Evolutionary conservation across 2,888 invertebrate genomes (phyloP).

Genomic region (Nomada lathburiana): DNA sequence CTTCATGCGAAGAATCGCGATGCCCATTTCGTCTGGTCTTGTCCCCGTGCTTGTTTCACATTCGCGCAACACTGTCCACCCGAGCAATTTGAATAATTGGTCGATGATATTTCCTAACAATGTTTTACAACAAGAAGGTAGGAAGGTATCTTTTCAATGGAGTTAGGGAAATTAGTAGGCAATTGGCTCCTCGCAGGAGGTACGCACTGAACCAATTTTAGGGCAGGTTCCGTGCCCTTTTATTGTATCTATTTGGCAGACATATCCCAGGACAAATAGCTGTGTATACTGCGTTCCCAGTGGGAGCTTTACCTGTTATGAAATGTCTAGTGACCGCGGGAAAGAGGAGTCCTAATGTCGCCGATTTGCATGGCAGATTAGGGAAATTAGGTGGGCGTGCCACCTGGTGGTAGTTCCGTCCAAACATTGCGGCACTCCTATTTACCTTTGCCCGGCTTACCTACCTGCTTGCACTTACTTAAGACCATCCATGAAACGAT

Average conservation of each 20-base stretch:
- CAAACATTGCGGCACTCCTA: conserved; percentile 71
- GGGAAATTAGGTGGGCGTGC: conserved; percentile 76
- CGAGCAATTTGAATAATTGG: conserved; percentile 31
- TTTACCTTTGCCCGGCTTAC: conserved; percentile 57
- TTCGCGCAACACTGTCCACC: neutral
- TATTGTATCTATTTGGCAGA: conserved; percentile 12
- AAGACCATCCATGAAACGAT: conserved; percentile 54
- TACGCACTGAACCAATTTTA: conserved; percentile 2
- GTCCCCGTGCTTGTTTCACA: conserved; percentile 40
- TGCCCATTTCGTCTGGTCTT: conserved; percentile 35
- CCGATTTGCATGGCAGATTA: conserved; percentile 80
- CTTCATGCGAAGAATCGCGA: conserved; percentile 32
- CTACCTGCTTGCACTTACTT: conserved; percentile 61
- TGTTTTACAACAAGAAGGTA: neutral
- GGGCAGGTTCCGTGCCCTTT: conserved; percentile 10
- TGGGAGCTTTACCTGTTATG: conserved; percentile 69
- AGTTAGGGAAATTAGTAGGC: conserved; percentile 41
- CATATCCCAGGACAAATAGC: conserved; percentile 19
- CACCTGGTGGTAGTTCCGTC: conserved; percentile 73
- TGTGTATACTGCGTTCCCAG: conserved; percentile 46
- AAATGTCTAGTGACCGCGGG: conserved; percentile 73
- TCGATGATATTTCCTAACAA: neutral
- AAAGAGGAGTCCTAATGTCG: conserved; percentile 75
- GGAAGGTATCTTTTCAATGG: neutral
- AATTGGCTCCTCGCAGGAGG: neutral